A percentile compares a stretch with the other conserved stretches of the same genome.
Evolutionary conservation across 1,140 invertebrate species (phyloP).

Genomic region (Caerostris darwini): DNA sequence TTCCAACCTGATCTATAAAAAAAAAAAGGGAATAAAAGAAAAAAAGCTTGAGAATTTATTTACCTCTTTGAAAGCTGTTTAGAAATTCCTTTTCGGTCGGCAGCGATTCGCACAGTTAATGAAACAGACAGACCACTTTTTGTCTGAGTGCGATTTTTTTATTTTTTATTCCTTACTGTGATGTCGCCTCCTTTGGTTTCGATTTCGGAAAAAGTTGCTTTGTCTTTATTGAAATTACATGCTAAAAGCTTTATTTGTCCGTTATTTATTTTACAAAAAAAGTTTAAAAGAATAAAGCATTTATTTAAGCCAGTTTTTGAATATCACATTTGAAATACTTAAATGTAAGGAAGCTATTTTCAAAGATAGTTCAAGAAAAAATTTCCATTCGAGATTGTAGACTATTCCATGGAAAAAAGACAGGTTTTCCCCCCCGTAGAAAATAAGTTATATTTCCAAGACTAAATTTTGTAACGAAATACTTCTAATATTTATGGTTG

Average conservation of each 20-base stretch:
- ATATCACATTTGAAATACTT: too few species aligned
- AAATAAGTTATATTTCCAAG: too few species aligned
- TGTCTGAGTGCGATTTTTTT: neutral
- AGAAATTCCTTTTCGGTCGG: constrained; percentile 38
- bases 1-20: neutral
- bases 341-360: too few species aligned
- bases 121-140: neutral
- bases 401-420: too few species aligned
- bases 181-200: neutral
- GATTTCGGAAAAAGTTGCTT: neutral
- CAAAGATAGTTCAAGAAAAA: too few species aligned
- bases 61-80: neutral
- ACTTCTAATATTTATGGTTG: too few species aligned
- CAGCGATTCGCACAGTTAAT: constrained; percentile 45
- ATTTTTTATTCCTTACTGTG: neutral
- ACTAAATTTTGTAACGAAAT: too few species aligned
- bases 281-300: too few species aligned
- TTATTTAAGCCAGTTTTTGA: too few species aligned
- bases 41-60: neutral
- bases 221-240: neutral
- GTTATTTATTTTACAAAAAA: neutral
- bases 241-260: neutral
- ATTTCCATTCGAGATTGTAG: too few species aligned
- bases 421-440: too few species aligned
- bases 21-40: neutral